A percentile compares a stretch with the other conserved stretches of the same genome.
phyloP scores from a whole-genome alignment of 2,113 vertebrate species.

The Nestor notabilis region DNA sequence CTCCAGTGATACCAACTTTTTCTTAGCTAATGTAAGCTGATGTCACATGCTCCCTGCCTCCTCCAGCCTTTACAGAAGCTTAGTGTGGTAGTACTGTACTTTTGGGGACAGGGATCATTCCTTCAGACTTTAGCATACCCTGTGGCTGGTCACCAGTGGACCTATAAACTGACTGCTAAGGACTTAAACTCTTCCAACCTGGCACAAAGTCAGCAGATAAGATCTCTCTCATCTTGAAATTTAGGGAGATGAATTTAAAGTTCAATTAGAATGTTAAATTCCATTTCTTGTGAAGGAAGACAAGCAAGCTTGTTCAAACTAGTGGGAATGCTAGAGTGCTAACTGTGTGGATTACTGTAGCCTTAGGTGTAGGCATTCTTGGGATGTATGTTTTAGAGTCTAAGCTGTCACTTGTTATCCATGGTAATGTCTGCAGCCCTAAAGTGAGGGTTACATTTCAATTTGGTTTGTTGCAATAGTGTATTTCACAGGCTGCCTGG shows the following conservation, averaged over 20 bases:
- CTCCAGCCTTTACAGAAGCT: background rate
- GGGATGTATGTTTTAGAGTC: background rate
- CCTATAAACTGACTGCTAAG: background rate
- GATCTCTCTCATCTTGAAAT: background rate
- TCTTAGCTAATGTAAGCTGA: background rate
- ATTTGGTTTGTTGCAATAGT: background rate
- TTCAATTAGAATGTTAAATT: background rate
- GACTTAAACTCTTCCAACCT: background rate
- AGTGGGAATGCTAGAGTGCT: accelerated
- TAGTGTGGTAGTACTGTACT: accelerated
- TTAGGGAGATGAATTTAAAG: background rate
- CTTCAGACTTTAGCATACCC: background rate
- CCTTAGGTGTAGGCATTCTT: background rate
- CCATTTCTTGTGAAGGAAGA: background rate
- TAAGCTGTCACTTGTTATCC: background rate
- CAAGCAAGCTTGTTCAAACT: background rate
- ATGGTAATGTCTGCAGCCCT: background rate
- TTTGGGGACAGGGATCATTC: accelerated
- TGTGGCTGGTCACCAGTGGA: background rate
- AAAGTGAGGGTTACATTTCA: background rate
- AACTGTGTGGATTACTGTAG: background rate
- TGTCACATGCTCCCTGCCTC: accelerated
- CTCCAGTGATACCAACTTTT: background rate
- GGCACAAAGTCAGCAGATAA: background rate
- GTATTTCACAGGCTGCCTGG: background rate